These are phyloP conservation scores for Nephrotoma flavescens DNA, from an alignment of 2,888 invertebrate genomes.

Conservation along the genomic window DNA sequence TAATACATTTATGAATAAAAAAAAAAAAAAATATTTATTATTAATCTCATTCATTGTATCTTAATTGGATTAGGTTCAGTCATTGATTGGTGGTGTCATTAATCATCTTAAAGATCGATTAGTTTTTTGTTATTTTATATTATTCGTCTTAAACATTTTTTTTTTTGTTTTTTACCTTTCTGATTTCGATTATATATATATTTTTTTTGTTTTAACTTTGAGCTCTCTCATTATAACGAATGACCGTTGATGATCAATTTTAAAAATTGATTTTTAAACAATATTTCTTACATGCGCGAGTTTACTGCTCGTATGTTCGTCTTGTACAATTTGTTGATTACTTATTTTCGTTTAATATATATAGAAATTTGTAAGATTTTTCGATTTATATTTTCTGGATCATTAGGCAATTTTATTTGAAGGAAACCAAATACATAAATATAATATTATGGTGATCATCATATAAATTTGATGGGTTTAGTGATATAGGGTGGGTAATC, in stretches of 20 bases:
- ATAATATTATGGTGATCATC: background rate
- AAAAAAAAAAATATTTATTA: background rate
- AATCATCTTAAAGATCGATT: slow-evolving; percentile 2
- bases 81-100: slow-evolving; percentile 4
- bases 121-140: background rate
- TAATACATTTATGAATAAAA: background rate
- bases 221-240: background rate
- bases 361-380: background rate
- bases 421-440: background rate
- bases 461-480: background rate
- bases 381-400: background rate
- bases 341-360: background rate
- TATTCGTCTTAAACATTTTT: background rate
- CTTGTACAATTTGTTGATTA: background rate
- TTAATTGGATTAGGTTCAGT: slow-evolving; percentile 4
- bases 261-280: slow-evolving; percentile 1
- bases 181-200: background rate
- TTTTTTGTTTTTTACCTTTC: background rate
- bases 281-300: background rate
- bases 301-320: too few species aligned
- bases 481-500: background rate
- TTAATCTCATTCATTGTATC: slow-evolving; percentile 4
- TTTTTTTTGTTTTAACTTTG: background rate
- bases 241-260: slow-evolving; percentile 1
- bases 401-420: background rate